Percentiles rank a stretch among this genome's conserved stretches.
These are phyloP conservation scores for Hydraecia micacea DNA, from an alignment of 2,888 invertebrate genomes.

Conservation along the genomic window DNA sequence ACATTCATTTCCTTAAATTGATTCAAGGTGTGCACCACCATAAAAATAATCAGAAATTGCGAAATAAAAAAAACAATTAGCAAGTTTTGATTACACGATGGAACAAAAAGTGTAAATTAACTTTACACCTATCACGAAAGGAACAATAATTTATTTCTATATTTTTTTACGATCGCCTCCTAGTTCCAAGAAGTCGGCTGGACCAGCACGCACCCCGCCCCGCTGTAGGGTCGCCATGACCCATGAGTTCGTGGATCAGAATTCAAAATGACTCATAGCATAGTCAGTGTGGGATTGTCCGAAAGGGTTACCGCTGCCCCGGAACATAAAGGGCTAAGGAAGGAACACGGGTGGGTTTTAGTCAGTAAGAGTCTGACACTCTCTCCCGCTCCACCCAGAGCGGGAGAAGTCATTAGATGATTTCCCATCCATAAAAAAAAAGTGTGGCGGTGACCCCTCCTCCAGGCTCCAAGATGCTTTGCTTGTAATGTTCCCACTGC, in stretches of 20 bases:
- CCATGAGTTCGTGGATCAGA: constrained; percentile 25
- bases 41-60: constrained; percentile 23
- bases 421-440: too few relatives aligned
- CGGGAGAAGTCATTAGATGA: too few relatives aligned
- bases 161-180: constrained; percentile 57
- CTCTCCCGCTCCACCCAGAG: too few relatives aligned
- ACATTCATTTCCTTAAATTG: not conserved
- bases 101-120: constrained; percentile 63
- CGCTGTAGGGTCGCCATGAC: constrained; percentile 41
- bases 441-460: too few relatives aligned
- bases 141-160: constrained; percentile 59
- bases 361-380: too few relatives aligned
- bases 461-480: too few relatives aligned
- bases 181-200: constrained; percentile 59
- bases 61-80: constrained; percentile 49
- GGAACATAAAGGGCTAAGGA: too few relatives aligned
- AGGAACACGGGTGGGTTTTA: too few relatives aligned
- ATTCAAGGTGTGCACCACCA: not conserved
- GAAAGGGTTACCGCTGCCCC: too few relatives aligned
- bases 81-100: constrained; percentile 49
- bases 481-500: too few relatives aligned
- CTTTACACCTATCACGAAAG: constrained; percentile 62
- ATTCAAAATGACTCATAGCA: not conserved
- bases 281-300: too few relatives aligned
- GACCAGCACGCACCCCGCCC: constrained; percentile 57